Percentiles rank a stretch among this genome's conserved stretches.
Evolutionary conservation across 2,888 invertebrate genomes (phyloP).

Genomic region (Choreutis nemorana): DNA sequence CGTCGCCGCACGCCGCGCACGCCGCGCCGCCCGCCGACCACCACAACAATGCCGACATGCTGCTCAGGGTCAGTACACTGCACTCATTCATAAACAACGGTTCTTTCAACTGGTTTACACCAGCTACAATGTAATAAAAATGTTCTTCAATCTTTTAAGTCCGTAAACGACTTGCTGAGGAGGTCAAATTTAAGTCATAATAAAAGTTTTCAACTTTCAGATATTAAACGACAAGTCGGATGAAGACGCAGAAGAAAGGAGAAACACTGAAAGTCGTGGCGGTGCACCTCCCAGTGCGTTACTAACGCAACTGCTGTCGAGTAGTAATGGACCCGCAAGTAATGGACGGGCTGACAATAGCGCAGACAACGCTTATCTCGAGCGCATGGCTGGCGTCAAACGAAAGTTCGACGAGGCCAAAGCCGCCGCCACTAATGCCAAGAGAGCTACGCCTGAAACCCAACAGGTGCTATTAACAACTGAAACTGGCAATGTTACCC

Average conservation of each 20-base stretch:
- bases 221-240: slow-evolving; percentile 84
- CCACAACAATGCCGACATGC: slow-evolving; percentile 63
- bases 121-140: too few species aligned
- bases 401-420: slow-evolving; percentile 63
- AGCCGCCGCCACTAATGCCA: slow-evolving; percentile 68
- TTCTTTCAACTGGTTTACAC: too few species aligned
- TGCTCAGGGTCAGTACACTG: slow-evolving; percentile 54
- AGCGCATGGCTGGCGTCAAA: slow-evolving; percentile 40
- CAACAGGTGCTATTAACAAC: slow-evolving; percentile 48
- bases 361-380: slow-evolving; percentile 36
- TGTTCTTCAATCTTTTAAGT: too few species aligned
- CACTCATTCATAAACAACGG: too few species aligned
- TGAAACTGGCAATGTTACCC: background rate
- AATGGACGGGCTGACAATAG: slow-evolving; percentile 38
- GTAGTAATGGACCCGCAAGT: slow-evolving; percentile 40
- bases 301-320: slow-evolving; percentile 55
- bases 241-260: slow-evolving; percentile 75
- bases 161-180: too few species aligned
- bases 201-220: too few species aligned
- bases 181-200: too few species aligned
- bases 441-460: slow-evolving; percentile 57
- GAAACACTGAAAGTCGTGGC: slow-evolving; percentile 31
- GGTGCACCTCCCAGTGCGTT: slow-evolving; percentile 55
- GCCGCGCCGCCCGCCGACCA: slow-evolving; percentile 16
- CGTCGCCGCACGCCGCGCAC: slow-evolving; percentile 18